phyloP scores from a whole-genome alignment of 2,113 vertebrate species.

The Percina caprodes region DNA sequence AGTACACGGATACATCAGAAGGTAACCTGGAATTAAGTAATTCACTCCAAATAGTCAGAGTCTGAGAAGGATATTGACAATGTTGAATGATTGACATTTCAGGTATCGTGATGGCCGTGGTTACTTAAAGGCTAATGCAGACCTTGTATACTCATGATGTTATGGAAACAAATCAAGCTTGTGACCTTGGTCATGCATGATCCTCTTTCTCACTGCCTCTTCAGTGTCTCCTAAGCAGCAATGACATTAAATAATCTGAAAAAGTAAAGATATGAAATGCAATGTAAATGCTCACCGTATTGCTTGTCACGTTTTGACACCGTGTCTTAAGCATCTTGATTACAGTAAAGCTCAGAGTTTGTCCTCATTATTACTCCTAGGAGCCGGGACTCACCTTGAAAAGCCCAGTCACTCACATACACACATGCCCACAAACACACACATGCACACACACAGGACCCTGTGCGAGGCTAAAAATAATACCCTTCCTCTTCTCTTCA shows the following conservation, averaged over 20 bases:
- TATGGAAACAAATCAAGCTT: conserved; percentile 68
- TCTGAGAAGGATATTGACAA: conserved; percentile 33
- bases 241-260: conserved; percentile 67
- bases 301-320: conserved; percentile 78
- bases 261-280: conserved; percentile 71
- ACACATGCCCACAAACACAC: conserved; percentile 40
- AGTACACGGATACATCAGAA: conserved; percentile 10
- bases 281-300: conserved; percentile 75
- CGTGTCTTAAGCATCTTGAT: conserved; percentile 70
- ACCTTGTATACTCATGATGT: conserved; percentile 52
- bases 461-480: conserved; percentile 74
- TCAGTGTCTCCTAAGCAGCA: conserved; percentile 53
- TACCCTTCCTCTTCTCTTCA: conserved; percentile 63
- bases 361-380: conserved; percentile 79
- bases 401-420: conserved; percentile 67
- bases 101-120: conserved; percentile 30
- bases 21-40: conserved; percentile 38
- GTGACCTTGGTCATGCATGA: conserved; percentile 72
- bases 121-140: conserved; percentile 69
- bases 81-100: conserved; percentile 57
- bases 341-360: conserved; percentile 75
- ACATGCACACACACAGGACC: conserved; percentile 35
- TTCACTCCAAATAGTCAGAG: conserved; percentile 43
- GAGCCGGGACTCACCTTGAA: conserved; percentile 81
- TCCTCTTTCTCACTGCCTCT: conserved; percentile 46